Percentiles rank a stretch among this genome's conserved stretches.
These are phyloP conservation scores for Glossophaga mutica DNA, from an alignment of 2,797 vertebrate species.

Conservation along the genomic window DNA sequence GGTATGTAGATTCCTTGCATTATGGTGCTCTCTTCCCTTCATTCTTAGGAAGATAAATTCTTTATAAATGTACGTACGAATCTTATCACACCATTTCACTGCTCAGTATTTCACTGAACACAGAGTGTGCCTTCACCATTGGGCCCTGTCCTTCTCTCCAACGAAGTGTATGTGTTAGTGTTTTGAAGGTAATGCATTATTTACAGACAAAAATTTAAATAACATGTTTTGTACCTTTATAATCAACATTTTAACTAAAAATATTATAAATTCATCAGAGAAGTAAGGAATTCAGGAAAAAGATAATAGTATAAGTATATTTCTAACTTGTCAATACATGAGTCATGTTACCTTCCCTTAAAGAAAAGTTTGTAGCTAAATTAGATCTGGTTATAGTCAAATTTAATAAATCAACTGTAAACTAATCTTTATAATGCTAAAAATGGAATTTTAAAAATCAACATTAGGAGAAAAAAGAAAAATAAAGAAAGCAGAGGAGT, in stretches of 20 bases:
- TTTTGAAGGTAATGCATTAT: background rate
- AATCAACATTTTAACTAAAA: background rate
- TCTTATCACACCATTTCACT: background rate
- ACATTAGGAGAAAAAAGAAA: background rate
- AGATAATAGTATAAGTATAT: background rate
- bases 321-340: background rate
- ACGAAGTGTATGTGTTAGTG: background rate
- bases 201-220: background rate
- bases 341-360: background rate
- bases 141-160: background rate
- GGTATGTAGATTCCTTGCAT: background rate
- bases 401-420: slow-evolving; percentile 10
- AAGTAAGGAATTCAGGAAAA: background rate
- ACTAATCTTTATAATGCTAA: slow-evolving; percentile 5
- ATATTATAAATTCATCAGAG: background rate
- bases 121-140: background rate
- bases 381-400: background rate
- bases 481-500: background rate
- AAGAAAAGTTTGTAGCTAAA: background rate
- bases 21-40: background rate
- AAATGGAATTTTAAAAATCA: background rate
- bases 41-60: background rate
- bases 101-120: background rate
- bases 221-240: background rate
- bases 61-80: background rate